Conservation (phyloP, 2,888 invertebrate species). For the Germaria angustata region DNA sequence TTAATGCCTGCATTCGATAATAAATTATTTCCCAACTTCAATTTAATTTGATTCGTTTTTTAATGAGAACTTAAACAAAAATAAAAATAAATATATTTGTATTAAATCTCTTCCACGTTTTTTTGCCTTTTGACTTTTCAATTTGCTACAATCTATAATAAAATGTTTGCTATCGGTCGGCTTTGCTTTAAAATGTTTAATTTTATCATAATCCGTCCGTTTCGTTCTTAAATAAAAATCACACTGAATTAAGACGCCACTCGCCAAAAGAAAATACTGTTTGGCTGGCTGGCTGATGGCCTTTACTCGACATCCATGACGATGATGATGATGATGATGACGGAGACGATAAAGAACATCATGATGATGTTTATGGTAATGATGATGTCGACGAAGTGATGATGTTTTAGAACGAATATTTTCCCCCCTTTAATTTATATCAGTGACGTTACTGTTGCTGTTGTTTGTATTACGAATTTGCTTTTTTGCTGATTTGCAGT, state of each 20-base stretch:
- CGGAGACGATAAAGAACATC: conserved; percentile 15
- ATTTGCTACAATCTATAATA: no score
- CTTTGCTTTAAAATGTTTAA: conserved; percentile 3
- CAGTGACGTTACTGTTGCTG: conserved; percentile 47
- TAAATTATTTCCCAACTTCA: conserved; percentile 27
- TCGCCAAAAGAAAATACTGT: conserved; percentile 51
- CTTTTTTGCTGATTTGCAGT: conserved; percentile 5
- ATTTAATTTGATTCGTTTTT: neutral
- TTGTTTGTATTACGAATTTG: conserved; percentile 10
- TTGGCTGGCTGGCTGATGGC: conserved; percentile 39
- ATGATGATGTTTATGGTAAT: conserved; percentile 2
- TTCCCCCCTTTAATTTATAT: neutral
- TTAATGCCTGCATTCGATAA: conserved; percentile 15
- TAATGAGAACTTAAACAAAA: conserved; percentile 6
- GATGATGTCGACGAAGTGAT: conserved; percentile 35
- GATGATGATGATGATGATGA: conserved; percentile 38
- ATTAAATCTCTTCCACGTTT: conserved; percentile 21
- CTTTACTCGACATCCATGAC: conserved; percentile 38
- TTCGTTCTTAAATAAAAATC: conserved; percentile 73
- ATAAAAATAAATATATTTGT: no score
- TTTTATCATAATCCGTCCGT: conserved; percentile 54
- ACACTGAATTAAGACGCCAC: conserved; percentile 71
- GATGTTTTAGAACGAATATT: conserved; percentile 35
- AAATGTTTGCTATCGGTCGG: no score
- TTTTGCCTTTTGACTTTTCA: no score